These are phyloP conservation scores for Merluccius polli DNA, from an alignment of 2,797 vertebrate species.

Conservation along the genomic window DNA sequence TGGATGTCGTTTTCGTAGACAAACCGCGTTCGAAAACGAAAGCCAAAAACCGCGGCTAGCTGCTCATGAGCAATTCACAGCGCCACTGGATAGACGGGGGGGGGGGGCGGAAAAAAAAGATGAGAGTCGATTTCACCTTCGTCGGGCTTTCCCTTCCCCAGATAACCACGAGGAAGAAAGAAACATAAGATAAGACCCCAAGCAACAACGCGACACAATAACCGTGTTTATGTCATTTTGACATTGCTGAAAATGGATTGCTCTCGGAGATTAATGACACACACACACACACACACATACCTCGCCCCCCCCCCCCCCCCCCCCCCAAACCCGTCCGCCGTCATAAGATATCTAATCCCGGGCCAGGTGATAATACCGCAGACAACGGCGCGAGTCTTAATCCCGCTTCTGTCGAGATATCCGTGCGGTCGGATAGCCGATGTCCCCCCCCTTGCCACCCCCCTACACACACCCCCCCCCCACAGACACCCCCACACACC, in stretches of 20 bases:
- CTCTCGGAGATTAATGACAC: background rate
- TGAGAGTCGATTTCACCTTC: too few relatives aligned
- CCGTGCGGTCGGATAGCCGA: conserved; percentile 2
- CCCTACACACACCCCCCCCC: conserved; percentile 48
- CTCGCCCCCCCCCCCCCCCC: too few relatives aligned
- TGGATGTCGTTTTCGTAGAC: too few relatives aligned
- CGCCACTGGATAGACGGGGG: too few relatives aligned
- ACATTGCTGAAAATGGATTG: background rate
- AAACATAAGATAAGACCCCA: too few relatives aligned
- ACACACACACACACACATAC: background rate
- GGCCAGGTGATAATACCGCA: conserved; percentile 42
- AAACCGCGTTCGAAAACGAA: too few relatives aligned
- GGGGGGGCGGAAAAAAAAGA: too few relatives aligned
- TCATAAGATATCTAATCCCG: conserved; percentile 50
- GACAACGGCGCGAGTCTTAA: background rate
- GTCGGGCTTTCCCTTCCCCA: too few relatives aligned
- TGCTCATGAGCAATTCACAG: too few relatives aligned
- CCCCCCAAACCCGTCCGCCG: conserved; percentile 29
- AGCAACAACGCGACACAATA: background rate
- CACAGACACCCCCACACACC: conserved; percentile 36
- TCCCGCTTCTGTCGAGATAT: background rate
- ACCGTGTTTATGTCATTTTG: conserved; percentile 17
- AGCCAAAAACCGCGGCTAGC: too few relatives aligned
- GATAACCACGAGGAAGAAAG: too few relatives aligned
- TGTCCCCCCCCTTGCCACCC: conserved; percentile 47